phyloP scores from a whole-genome alignment of 2,888 invertebrate genomes.

The Harmothoe impar region DNA sequence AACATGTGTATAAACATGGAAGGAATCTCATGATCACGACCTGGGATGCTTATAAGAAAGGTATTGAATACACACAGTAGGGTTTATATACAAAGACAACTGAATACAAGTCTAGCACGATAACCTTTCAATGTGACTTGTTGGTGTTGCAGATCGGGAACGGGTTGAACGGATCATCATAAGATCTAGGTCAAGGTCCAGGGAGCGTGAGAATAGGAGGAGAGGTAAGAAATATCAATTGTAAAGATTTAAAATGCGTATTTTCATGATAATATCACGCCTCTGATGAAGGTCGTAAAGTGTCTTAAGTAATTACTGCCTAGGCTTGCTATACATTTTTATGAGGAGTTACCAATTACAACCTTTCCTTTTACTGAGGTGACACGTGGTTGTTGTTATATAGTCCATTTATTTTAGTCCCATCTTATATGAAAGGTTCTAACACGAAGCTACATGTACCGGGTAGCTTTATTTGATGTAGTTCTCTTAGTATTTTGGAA shows the following conservation, averaged over 20 bases:
- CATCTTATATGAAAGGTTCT: too few species aligned
- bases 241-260: background rate
- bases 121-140: background rate
- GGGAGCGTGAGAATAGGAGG: constrained; percentile 5
- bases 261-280: background rate
- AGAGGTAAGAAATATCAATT: background rate
- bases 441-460: background rate
- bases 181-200: constrained; percentile 30
- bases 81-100: background rate
- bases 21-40: background rate
- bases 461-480: background rate
- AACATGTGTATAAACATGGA: background rate
- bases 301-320: background rate
- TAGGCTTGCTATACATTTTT: background rate
- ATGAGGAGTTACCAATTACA: background rate
- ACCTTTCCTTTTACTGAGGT: background rate
- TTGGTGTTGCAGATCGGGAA: constrained; percentile 8
- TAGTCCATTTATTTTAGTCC: background rate
- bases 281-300: too few species aligned
- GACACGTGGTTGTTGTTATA: too few species aligned
- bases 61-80: background rate
- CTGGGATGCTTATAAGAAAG: background rate
- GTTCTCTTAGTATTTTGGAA: background rate
- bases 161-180: background rate
- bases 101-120: background rate